Base-by-base conservation (phyloP, 2,113 vertebrate genomes). In the Erythrocercus mccallii region DNA sequence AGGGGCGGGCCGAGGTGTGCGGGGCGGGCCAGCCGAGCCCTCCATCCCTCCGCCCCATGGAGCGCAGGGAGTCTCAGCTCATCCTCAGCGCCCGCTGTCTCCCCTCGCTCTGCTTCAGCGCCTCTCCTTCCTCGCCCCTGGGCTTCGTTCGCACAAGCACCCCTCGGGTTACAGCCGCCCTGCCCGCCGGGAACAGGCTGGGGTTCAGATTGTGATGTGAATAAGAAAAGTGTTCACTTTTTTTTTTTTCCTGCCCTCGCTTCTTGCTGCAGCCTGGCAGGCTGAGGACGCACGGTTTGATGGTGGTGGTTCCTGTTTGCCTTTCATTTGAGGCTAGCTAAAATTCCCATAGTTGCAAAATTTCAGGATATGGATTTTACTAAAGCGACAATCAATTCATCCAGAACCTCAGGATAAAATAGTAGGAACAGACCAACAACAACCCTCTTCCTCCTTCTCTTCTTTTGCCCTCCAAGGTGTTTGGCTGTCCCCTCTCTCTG, bases 271-370 rank as follows among this genome's bases (percentile, higher is more conserved):
- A 2, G 7, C 6, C 66, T 33, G 40, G 37, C 58, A 44, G 27
- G 28, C 20, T 48, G 4, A 60, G 45, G 31, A 16, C 2, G 0
- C 17, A 0, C 0, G 0, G 51, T 20, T 90, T 50, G 56, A 6
- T 33, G 22, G 35, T 7, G 33, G 15, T 10, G 21, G 38, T 4
- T 66, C 0, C 1, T 28, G 30, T 24, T 51, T 27, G 35, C 15
- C 15, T 68, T 86, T 44, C 37, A 11, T 33, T 38, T 44, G n/a
- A 48, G 42, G 44, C 19, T 6, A 40, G 30, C 42, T 80, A 23
- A 53, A 35, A 45, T 27, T 31, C 45, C 45, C 51, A 19, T 2
- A 30, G 16, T 11, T 28, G 38, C 12, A 48, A 33, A 81, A 69
- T 64, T 72, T 23, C 14, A 4, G n/a, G 20, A 44, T 21, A 31